Conservation (phyloP, 2,113 vertebrate species). For the Potamarius usumacintae region DNA sequence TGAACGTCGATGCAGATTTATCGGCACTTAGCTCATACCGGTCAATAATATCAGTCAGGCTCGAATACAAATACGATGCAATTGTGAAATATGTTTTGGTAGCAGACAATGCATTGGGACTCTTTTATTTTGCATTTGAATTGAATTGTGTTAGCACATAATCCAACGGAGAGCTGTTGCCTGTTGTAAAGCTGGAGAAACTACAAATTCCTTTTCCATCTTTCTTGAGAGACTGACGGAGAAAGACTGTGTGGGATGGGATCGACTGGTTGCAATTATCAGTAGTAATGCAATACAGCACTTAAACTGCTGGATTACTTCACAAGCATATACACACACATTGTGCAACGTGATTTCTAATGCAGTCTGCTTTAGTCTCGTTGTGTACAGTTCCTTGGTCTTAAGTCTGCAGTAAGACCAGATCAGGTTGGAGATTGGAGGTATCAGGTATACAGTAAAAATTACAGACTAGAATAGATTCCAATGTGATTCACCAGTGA, state of each 20-base stretch:
- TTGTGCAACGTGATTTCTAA: background rate
- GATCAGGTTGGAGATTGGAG: background rate
- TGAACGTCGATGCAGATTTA: too few species aligned
- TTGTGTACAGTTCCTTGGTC: background rate
- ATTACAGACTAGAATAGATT: background rate
- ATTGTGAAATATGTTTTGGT: background rate
- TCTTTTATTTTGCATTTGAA: background rate
- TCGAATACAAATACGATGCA: conserved; percentile 22
- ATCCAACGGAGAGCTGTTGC: background rate
- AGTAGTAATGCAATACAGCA: background rate
- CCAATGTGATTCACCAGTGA: background rate
- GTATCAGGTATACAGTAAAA: background rate
- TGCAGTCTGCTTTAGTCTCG: background rate
- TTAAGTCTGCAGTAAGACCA: background rate
- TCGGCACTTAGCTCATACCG: too few species aligned
- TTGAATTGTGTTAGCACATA: background rate
- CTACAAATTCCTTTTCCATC: background rate
- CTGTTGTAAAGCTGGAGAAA: background rate
- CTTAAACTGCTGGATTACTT: conserved; percentile 16
- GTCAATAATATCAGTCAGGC: too few species aligned
- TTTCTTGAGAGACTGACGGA: background rate
- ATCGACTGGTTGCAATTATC: conserved; percentile 23
- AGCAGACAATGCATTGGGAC: background rate
- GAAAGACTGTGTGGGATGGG: background rate
- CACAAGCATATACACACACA: background rate